A percentile compares a stretch with the other conserved stretches of the same genome.
Conservation (phyloP, 64 coral and sea anemone genomes). For the Orbicella faveolata region DNA sequence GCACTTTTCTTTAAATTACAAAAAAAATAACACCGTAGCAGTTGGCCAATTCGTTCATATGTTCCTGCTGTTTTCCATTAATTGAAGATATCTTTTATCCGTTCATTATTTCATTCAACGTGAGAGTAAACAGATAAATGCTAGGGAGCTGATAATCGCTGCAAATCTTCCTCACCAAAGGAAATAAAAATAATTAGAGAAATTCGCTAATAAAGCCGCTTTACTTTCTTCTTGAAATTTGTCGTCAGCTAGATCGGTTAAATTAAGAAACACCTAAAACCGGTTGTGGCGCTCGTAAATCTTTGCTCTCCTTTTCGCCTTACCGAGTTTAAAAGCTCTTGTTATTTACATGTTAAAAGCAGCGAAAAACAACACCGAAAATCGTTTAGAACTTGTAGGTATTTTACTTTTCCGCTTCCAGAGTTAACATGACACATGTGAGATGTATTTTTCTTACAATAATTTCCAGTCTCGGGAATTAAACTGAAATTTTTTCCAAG, state of each 20-base stretch:
- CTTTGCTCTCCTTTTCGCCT: background rate
- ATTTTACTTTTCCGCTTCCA: background rate
- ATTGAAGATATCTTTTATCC: slow-evolving; percentile 38
- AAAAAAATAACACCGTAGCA: slow-evolving; percentile 9
- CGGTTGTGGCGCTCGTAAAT: background rate
- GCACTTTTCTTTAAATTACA: slow-evolving; percentile 20
- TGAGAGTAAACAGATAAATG: slow-evolving; percentile 26
- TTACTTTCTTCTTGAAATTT: background rate
- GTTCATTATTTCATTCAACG: slow-evolving; percentile 30
- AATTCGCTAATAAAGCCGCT: background rate
- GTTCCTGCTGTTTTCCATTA: slow-evolving; percentile 19
- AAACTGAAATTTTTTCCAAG: background rate
- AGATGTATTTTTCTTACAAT: background rate
- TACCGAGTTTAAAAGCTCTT: background rate
- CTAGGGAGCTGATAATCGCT: slow-evolving; percentile 2
- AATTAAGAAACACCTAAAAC: background rate
- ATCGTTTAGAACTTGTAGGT: background rate
- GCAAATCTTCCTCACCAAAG: background rate
- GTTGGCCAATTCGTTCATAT: background rate
- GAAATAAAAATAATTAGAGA: background rate
- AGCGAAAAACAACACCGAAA: background rate
- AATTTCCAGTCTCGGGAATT: background rate
- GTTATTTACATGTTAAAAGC: slow-evolving; percentile 17
- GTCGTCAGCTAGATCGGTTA: background rate
- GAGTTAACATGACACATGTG: background rate